These are phyloP conservation scores for Ptychadena robeensis DNA, from an alignment of 2,797 vertebrate species.

Conservation along the genomic window DNA sequence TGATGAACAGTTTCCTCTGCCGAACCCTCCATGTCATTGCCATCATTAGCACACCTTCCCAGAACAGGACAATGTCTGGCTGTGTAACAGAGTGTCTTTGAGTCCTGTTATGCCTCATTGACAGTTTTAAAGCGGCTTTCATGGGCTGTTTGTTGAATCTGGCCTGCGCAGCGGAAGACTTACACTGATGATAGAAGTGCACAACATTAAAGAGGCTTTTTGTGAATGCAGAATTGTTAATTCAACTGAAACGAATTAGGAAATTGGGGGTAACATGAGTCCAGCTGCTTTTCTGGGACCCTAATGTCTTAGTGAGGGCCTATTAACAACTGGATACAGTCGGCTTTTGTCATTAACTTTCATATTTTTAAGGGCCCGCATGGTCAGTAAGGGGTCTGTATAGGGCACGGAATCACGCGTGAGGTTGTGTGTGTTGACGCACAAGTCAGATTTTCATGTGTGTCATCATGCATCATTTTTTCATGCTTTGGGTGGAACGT, in stretches of 20 bases:
- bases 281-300: neutral
- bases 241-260: slow-evolving; percentile 15
- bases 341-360: neutral
- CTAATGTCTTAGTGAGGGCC: neutral
- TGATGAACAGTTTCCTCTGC: slow-evolving; percentile 23
- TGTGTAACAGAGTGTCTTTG: slow-evolving; percentile 40
- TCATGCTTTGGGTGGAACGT: too few species aligned
- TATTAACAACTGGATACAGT: neutral
- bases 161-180: slow-evolving; percentile 36
- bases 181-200: slow-evolving; percentile 30
- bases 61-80: slow-evolving; percentile 30
- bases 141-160: slow-evolving; percentile 48
- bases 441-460: neutral
- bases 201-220: slow-evolving; percentile 24
- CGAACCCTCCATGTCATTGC: slow-evolving; percentile 16
- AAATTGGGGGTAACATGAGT: neutral
- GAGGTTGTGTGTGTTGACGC: neutral
- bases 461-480: too few species aligned
- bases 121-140: slow-evolving; percentile 52
- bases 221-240: slow-evolving; percentile 7
- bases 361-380: neutral
- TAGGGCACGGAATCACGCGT: neutral
- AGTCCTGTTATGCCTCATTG: slow-evolving; percentile 44
- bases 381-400: neutral
- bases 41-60: slow-evolving; percentile 8